phyloP scores from a whole-genome alignment of 2,797 vertebrate species.

The Perodicticus potto region DNA sequence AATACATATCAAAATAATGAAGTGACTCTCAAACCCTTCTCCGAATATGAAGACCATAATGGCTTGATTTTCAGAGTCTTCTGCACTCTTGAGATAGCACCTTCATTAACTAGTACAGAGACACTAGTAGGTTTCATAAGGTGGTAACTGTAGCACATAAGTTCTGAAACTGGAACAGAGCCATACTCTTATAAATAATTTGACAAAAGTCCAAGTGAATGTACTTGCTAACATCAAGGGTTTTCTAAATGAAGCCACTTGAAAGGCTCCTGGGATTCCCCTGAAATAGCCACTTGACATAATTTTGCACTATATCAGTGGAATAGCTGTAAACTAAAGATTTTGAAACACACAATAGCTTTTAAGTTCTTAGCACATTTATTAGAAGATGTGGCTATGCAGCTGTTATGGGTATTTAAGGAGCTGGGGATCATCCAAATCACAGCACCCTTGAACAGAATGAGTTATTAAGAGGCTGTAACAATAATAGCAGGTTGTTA shows the following conservation, averaged over 20 bases:
- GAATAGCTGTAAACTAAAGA: slow-evolving; percentile 24
- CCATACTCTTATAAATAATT: slow-evolving; percentile 9
- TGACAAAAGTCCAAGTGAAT: not conserved
- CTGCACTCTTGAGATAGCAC: not conserved
- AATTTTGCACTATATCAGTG: slow-evolving; percentile 35
- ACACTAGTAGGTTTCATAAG: not conserved
- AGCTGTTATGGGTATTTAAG: slow-evolving; percentile 55
- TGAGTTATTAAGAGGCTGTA: slow-evolving; percentile 54
- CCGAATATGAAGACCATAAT: not conserved
- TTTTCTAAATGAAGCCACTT: slow-evolving; percentile 55
- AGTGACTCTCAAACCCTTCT: not conserved
- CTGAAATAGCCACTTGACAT: slow-evolving; percentile 47
- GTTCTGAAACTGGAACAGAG: not conserved
- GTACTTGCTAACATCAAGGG: not conserved
- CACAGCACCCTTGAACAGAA: slow-evolving; percentile 35
- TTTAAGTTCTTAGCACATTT: slow-evolving; percentile 64
- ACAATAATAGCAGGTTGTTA: slow-evolving; percentile 39
- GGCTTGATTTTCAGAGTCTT: slow-evolving; percentile 8
- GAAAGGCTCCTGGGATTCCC: not conserved
- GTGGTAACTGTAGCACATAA: not conserved
- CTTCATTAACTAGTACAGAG: not conserved
- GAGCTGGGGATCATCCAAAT: slow-evolving; percentile 22
- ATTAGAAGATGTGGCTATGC: slow-evolving; percentile 28
- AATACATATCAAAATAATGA: not conserved
- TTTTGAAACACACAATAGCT: not conserved